Conservation (phyloP, 2,113 vertebrate species). For the Chlamydotis undulata region DNA sequence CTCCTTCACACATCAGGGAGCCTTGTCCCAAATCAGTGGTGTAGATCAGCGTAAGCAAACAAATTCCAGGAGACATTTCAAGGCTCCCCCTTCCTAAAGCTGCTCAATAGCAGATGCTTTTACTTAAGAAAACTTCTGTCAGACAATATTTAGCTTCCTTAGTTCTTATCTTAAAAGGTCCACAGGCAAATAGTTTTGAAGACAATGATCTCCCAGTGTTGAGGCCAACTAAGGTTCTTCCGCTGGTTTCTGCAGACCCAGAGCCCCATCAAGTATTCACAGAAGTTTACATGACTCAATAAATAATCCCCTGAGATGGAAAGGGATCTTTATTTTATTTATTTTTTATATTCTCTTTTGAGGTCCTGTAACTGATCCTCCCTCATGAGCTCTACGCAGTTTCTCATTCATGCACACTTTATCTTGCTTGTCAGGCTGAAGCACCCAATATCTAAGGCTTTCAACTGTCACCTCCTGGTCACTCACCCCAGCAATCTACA, state of each 20-base stretch:
- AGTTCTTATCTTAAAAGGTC: neutral
- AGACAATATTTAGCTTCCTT: neutral
- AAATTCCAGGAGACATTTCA: neutral
- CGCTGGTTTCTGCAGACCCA: neutral
- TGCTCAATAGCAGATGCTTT: neutral
- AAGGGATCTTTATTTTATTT: neutral
- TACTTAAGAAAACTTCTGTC: neutral
- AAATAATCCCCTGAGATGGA: neutral
- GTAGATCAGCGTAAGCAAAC: neutral
- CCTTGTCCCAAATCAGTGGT: neutral
- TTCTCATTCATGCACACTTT: neutral
- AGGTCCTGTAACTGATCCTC: neutral
- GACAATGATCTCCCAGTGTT: neutral
- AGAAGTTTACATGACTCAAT: neutral
- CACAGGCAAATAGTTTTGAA: neutral
- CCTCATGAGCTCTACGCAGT: neutral
- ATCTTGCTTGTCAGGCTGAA: neutral
- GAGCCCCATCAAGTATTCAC: neutral
- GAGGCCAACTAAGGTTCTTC: neutral
- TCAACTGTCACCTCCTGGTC: constrained; percentile 25
- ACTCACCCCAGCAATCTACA: constrained; percentile 36
- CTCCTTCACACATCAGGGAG: neutral
- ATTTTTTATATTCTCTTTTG: neutral
- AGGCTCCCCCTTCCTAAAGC: neutral
- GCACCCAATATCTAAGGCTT: neutral